Base-by-base conservation (phyloP, 2,113 vertebrate genomes). In the Zosterops pallidus region DNA sequence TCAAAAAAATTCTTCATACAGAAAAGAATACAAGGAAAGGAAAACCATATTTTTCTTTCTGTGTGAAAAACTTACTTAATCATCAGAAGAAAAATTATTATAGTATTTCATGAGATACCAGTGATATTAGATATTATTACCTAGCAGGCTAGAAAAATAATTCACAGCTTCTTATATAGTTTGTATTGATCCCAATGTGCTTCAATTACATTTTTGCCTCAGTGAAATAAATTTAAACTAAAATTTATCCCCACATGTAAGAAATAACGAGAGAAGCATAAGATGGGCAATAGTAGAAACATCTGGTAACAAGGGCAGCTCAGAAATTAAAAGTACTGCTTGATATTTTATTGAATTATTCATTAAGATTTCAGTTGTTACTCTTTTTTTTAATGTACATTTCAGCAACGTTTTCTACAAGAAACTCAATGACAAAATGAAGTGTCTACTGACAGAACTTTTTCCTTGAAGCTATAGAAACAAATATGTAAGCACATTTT, bases 221-320 rank as follows among this genome's bases (percentile, higher is more conserved):
- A 47, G 65, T 57, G 62, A 96, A 97, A 93, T 89, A 97, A 97
- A 92, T 94, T 94, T 41, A 94, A 97, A 95, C 39, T 39, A 92
- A 85, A 83, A 96, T 88, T 90, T 95, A 95, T 92, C 62, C 78
- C 82, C 78, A 13, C 28, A 55, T 53, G 56, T 65, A 56, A 89
- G 59, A 95, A 92, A 92, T 55, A 92, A 59, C 81, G 29, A 42
- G 28, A 93, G 41, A 69, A 90, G 76, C 37, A 28, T 44, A 85
- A 83, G 81, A 60, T 18, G 20, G 42, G 42, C 69, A 65, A 94
- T 41, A 72, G 63, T 16, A 87, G 62, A 86, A 94, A 74, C 68
- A 81, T 71, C 62, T 92, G 70, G 64, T 37, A 28, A 91, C 21
- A 44, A 75, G 47, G 24, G 25, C 6, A 80, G 50, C 20, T 55